Base-by-base conservation (phyloP, 1,140 invertebrate species). In the Lepidurus apus region DNA sequence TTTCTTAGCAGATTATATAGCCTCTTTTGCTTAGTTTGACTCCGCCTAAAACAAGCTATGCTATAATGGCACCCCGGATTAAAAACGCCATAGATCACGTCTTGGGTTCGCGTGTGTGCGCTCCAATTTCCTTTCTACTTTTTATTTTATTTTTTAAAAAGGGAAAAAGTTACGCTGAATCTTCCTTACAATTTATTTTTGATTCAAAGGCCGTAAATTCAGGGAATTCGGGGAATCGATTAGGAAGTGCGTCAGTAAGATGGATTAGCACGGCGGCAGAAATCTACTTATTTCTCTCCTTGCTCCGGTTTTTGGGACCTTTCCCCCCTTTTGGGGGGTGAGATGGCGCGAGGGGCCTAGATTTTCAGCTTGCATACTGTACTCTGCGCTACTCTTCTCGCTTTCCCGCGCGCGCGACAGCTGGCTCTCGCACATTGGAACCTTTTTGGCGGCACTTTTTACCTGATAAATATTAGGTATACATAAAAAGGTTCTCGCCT, bases 401-500 rank as follows among this genome's bases (percentile, higher is more conserved):
- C 34, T 21, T 65, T 13, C 21, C 21, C 9, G 53, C 53, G 53
- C 53, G n/a, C n/a, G 53, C 53, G 53, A 65, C 53, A 65, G 53
- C 53, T 65, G 53, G 53, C 53, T 65, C 53, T 65, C 53, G 53
- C 53, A 65, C 53, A 65, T 65, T 65, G 53, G 53, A 65, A 65
- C 53, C 53, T 65, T 65, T 65, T 65, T 65, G 53, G 53, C 53
- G 53, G 53, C 53, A 65, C 53, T 65, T 65, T 65, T 65, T 65
- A 65, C 53, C 53, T 65, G 53, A 65, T 65, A 65, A 65, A 65
- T 65, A 65, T 65, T 65, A 65, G 53, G 53, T 65, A 65, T 65
- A 65, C 53, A 65, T 65, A 65, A 65, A 65, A 65, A 65, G 53
- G 53, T 65, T 65, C 53, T 65, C 53, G 53, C 53, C 53, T 65